phyloP scores from a whole-genome alignment of 2,113 vertebrate species.

The Aptenodytes patagonicus region DNA sequence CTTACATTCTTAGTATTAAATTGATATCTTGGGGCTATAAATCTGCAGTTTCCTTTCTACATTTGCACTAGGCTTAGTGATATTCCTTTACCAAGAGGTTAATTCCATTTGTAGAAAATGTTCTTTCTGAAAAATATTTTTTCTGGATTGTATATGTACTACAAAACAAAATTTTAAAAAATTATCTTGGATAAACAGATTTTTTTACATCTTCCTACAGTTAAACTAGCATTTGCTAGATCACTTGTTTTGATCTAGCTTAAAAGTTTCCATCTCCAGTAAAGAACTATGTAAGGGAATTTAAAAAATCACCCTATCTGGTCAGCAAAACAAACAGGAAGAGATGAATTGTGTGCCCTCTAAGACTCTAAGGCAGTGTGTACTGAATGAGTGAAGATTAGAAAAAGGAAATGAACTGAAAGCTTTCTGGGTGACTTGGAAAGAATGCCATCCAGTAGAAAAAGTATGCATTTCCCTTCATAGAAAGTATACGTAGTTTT shows the following conservation, averaged over 20 bases:
- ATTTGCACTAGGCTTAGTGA: background rate
- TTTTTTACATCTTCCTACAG: background rate
- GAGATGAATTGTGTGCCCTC: background rate
- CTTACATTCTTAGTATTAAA: background rate
- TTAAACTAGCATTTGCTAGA: background rate
- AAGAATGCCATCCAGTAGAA: background rate
- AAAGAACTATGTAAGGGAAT: background rate
- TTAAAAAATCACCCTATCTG: background rate
- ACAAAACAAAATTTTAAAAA: background rate
- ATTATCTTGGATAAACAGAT: background rate
- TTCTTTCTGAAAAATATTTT: background rate
- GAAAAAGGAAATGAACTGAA: background rate
- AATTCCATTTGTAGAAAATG: background rate
- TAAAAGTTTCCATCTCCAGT: background rate
- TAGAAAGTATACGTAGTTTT: background rate
- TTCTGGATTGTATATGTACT: background rate
- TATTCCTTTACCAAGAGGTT: background rate
- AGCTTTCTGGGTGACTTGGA: background rate
- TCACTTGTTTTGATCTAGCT: background rate
- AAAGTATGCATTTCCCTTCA: background rate
- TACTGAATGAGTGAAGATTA: background rate
- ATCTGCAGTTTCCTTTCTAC: background rate
- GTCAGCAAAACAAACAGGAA: slow-evolving; percentile 5
- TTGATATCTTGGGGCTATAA: background rate
- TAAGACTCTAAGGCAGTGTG: background rate